Conservation (phyloP, 2,113 vertebrate species). For the Calyptommatus sinebrachiatus region DNA sequence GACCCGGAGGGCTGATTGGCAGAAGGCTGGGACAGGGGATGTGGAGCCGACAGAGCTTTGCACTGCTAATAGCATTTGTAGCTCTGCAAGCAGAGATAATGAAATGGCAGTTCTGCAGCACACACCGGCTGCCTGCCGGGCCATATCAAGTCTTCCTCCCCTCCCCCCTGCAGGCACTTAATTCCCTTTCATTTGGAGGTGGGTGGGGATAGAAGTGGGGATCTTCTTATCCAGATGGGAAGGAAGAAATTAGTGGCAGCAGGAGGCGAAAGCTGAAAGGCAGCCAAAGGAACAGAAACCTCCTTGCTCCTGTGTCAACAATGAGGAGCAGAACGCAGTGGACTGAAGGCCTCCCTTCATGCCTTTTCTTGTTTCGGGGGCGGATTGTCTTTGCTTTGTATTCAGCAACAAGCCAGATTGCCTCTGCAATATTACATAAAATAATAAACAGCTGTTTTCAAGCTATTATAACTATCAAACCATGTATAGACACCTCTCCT, state of each 20-base stretch:
- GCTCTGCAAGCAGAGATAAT: conserved; percentile 31
- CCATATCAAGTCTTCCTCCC: background rate
- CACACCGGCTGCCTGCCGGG: background rate
- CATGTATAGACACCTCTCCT: background rate
- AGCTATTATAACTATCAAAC: background rate
- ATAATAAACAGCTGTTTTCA: background rate
- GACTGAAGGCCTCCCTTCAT: background rate
- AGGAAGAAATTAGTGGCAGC: background rate
- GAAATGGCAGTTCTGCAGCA: background rate
- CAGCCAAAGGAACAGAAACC: background rate
- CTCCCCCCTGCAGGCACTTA: background rate
- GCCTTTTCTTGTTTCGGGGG: background rate
- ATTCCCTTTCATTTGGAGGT: conserved; percentile 1
- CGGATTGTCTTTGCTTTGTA: background rate
- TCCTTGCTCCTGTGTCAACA: background rate
- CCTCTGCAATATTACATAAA: background rate
- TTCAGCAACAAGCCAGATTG: background rate
- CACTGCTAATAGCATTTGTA: background rate
- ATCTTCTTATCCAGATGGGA: background rate
- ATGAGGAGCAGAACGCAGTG: background rate
- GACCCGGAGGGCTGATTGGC: conserved; percentile 1
- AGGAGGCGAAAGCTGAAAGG: background rate
- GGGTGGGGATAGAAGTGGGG: background rate
- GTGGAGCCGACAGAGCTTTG: background rate
- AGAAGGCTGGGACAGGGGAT: background rate